A percentile compares a stretch with the other conserved stretches of the same genome.
phyloP scores from a whole-genome alignment of 2,797 vertebrate genomes.

The Sebastes minor region DNA sequence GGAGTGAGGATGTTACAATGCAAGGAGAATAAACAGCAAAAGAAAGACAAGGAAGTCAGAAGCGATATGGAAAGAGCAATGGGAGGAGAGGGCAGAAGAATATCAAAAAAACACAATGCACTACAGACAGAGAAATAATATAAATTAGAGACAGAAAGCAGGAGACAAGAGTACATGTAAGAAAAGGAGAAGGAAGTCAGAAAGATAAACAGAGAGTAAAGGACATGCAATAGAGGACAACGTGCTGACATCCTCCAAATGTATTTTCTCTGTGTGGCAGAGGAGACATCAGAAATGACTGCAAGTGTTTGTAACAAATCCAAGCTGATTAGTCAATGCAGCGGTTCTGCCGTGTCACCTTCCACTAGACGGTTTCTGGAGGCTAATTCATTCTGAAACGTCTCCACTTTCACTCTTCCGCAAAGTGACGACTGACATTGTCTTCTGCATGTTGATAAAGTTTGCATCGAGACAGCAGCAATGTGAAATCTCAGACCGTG shows the following conservation, averaged over 20 bases:
- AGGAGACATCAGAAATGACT: slow-evolving; percentile 36
- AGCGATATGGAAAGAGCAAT: not conserved
- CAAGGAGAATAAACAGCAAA: slow-evolving; percentile 12
- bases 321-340: slow-evolving; percentile 57
- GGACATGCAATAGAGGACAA: not conserved
- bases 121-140: not conserved
- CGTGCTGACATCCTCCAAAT: slow-evolving; percentile 5
- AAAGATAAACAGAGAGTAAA: not conserved
- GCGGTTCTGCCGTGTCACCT: slow-evolving; percentile 61
- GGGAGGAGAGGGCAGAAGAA: not conserved
- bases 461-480: slow-evolving; percentile 22
- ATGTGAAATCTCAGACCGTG: slow-evolving; percentile 25
- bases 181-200: not conserved
- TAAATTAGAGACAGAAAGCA: not conserved
- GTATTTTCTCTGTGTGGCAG: slow-evolving; percentile 14
- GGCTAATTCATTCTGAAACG: slow-evolving; percentile 65
- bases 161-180: not conserved
- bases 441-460: slow-evolving; percentile 49
- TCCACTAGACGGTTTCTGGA: slow-evolving; percentile 42
- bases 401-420: slow-evolving; percentile 46
- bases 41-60: slow-evolving; percentile 4
- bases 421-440: slow-evolving; percentile 50
- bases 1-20: slow-evolving; percentile 7
- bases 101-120: not conserved
- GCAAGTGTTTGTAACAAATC: slow-evolving; percentile 57